Percentiles rank a stretch among this genome's conserved stretches.
phyloP scores from a whole-genome alignment of 2,113 vertebrate species.

The Progne subis region DNA sequence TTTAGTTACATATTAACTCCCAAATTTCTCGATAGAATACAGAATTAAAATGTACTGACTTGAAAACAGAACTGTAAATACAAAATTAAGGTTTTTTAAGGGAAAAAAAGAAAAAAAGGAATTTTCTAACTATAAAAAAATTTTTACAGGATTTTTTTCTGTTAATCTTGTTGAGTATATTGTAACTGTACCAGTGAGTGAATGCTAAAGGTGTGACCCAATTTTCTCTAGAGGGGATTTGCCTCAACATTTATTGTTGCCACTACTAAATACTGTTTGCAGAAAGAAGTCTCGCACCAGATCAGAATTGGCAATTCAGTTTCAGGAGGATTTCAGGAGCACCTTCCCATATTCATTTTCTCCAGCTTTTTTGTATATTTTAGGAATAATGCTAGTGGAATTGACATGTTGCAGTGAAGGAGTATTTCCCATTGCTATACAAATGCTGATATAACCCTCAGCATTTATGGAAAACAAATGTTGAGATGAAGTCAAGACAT shows the following conservation, averaged over 20 bases:
- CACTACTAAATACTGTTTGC: background rate
- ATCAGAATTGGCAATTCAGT: background rate
- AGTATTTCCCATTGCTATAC: background rate
- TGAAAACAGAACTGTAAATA: background rate
- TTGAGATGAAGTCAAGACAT: constrained; percentile 34
- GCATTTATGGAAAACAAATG: constrained; percentile 28
- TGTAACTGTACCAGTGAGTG: background rate
- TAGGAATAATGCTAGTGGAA: background rate
- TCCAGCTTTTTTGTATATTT: background rate
- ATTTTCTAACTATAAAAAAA: background rate
- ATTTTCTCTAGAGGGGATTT: background rate
- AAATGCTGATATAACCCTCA: background rate
- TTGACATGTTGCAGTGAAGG: background rate
- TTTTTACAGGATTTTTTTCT: background rate
- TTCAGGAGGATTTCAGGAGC: constrained; percentile 2
- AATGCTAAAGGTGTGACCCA: background rate
- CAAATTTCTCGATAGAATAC: background rate
- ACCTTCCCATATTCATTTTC: constrained; percentile 7
- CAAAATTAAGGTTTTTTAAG: background rate
- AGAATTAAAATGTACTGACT: background rate
- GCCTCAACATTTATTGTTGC: background rate
- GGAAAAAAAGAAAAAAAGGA: accelerated
- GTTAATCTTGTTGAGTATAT: background rate
- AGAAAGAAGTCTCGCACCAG: background rate
- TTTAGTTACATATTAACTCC: background rate